These are phyloP conservation scores for Phaonia tiefii DNA, from an alignment of 2,888 invertebrate genomes.

Conservation along the genomic window DNA sequence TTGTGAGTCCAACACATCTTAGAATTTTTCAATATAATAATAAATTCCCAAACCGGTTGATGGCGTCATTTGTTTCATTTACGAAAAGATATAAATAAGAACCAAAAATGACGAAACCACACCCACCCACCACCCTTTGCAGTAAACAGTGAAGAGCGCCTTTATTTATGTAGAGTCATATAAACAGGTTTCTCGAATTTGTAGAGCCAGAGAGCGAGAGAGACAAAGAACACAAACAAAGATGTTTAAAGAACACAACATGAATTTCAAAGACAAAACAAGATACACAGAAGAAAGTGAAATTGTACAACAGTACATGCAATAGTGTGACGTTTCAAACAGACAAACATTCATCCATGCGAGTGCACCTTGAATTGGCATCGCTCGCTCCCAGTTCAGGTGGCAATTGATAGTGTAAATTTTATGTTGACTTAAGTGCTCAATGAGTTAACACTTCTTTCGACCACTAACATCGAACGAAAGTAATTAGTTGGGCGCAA, in stretches of 20 bases:
- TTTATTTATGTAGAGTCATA: conserved; percentile 1
- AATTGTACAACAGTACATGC: background rate
- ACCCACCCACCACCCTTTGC: background rate
- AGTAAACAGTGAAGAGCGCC: background rate
- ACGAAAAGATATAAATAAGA: background rate
- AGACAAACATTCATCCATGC: conserved; percentile 1
- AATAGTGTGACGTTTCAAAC: background rate
- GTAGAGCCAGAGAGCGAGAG: background rate
- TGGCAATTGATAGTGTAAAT: conserved; percentile 26
- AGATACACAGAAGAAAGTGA: background rate
- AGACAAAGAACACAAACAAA: background rate
- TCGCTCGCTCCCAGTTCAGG: background rate
- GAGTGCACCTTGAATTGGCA: too few species aligned
- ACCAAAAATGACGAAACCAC: background rate
- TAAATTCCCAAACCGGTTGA: conserved; percentile 73
- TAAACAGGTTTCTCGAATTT: background rate
- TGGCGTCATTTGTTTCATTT: conserved; percentile 71
- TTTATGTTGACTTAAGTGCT: conserved; percentile 41
- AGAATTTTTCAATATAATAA: conserved; percentile 24
- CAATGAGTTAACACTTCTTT: conserved; percentile 25
- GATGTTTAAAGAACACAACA: too few species aligned
- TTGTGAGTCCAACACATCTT: too few species aligned
- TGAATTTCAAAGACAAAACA: too few species aligned
- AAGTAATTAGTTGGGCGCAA: background rate
- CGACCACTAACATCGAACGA: background rate